Evolutionary conservation across 2,888 invertebrate genomes (phyloP).

Genomic region (Scotopteryx bipunctaria): DNA sequence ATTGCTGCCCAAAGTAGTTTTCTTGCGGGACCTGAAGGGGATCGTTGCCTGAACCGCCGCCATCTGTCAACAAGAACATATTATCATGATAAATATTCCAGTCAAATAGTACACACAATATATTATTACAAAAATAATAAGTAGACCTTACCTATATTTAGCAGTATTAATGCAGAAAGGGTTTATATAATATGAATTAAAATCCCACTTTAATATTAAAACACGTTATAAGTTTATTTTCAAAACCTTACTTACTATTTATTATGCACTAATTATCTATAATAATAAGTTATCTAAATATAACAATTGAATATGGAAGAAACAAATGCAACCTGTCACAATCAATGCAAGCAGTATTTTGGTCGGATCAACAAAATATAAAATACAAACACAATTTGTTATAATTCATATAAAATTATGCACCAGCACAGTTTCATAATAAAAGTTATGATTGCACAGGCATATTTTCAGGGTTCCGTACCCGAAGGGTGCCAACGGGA

Average conservation of each 20-base stretch:
- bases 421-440: constrained; percentile 14
- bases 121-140: neutral
- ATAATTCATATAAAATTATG: constrained; percentile 15
- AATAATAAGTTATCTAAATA: neutral
- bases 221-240: constrained; percentile 24
- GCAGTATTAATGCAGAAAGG: neutral
- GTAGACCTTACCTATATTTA: constrained; percentile 14
- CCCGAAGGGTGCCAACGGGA: too few species aligned
- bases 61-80: constrained; percentile 55
- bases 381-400: constrained; percentile 3
- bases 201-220: constrained; percentile 12
- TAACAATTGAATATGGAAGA: constrained; percentile 7
- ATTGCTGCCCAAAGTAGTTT: constrained; percentile 49
- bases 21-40: constrained; percentile 78
- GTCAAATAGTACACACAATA: neutral
- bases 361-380: constrained; percentile 7
- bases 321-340: constrained; percentile 5
- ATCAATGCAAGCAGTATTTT: constrained; percentile 3
- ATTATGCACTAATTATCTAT: constrained; percentile 4
- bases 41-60: constrained; percentile 74
- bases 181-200: neutral
- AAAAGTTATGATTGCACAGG: constrained; percentile 4
- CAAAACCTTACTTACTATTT: constrained; percentile 7
- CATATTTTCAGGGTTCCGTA: too few species aligned
- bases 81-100: neutral